phyloP scores from a whole-genome alignment of 2,113 vertebrate genomes.

The Forbesichthys agassizii region DNA sequence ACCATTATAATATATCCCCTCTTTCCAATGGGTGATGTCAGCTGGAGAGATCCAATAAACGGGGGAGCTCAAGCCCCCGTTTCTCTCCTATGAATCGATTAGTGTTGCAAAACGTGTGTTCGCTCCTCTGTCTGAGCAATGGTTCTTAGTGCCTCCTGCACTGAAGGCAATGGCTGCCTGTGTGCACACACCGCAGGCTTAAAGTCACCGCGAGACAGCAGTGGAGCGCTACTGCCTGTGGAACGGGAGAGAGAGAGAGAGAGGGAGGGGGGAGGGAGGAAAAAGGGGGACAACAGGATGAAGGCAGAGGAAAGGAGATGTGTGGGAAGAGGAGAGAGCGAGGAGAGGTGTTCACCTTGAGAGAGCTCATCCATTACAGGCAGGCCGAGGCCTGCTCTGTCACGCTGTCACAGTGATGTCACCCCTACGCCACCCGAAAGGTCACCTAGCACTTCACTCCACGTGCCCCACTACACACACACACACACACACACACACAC shows the following conservation, averaged over 20 bases:
- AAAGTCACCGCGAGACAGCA: no score
- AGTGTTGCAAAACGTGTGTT: neutral
- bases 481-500: conserved; percentile 36
- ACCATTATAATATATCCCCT: conserved; percentile 64
- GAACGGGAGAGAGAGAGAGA: conserved; percentile 44
- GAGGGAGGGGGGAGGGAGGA: conserved; percentile 10
- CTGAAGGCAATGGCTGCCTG: no score
- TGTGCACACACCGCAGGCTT: no score
- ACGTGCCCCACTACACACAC: conserved; percentile 47
- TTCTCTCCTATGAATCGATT: neutral
- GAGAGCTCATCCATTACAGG: conserved; percentile 80
- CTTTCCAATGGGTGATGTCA: conserved; percentile 54
- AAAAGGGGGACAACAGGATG: neutral
- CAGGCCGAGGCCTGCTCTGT: conserved; percentile 76
- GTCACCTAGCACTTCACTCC: conserved; percentile 69
- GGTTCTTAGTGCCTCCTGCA: no score
- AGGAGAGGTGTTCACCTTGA: conserved; percentile 77
- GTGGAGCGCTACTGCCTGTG: neutral
- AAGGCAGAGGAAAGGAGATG: neutral
- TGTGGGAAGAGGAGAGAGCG: conserved; percentile 15
- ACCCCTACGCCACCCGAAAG: conserved; percentile 75
- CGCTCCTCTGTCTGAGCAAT: no score
- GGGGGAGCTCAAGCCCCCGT: neutral
- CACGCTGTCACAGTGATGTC: conserved; percentile 78
- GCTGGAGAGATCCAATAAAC: conserved; percentile 41